These are phyloP conservation scores for Siphonodentalium dalli DNA, from an alignment of 2,888 invertebrate species.

Conservation along the genomic window DNA sequence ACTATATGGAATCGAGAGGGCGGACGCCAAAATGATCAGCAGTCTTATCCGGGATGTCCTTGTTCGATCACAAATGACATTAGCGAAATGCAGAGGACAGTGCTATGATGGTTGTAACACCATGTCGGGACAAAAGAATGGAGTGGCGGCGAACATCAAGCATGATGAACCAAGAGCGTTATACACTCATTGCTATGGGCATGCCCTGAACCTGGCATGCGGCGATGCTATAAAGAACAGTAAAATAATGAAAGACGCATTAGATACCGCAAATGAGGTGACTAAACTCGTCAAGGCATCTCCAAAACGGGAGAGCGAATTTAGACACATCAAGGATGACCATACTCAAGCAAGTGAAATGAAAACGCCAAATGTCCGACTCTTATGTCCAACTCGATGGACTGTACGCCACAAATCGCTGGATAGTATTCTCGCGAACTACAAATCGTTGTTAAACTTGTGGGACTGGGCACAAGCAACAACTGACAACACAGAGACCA, in stretches of 20 bases:
- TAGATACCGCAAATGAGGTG: constrained; percentile 25
- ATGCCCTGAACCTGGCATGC: constrained; percentile 14
- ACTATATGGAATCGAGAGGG: constrained; percentile 18
- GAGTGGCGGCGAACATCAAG: constrained; percentile 10
- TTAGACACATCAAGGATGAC: constrained; percentile 20
- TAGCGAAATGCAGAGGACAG: constrained; percentile 21
- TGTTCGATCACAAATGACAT: constrained; percentile 7
- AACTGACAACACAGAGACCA: constrained; percentile 3
- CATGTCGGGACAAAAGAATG: constrained; percentile 15
- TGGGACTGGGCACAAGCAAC: constrained; percentile 6
- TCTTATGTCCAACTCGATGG: constrained; percentile 27
- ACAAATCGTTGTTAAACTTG: not conserved
- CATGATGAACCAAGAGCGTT: constrained; percentile 17
- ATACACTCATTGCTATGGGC: constrained; percentile 19
- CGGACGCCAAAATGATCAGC: constrained; percentile 10
- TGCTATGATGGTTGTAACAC: constrained; percentile 18
- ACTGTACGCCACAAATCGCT: constrained; percentile 23
- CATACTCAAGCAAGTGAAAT: constrained; percentile 6
- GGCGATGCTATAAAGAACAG: constrained; percentile 9
- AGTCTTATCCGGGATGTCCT: constrained; percentile 16
- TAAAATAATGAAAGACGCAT: constrained; percentile 12
- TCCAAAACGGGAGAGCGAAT: constrained; percentile 20
- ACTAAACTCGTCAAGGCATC: constrained; percentile 29
- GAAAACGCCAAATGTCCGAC: constrained; percentile 4
- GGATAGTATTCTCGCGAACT: constrained; percentile 12